phyloP scores from a whole-genome alignment of 2,797 vertebrate species.

The Mionectes olivaceus region DNA sequence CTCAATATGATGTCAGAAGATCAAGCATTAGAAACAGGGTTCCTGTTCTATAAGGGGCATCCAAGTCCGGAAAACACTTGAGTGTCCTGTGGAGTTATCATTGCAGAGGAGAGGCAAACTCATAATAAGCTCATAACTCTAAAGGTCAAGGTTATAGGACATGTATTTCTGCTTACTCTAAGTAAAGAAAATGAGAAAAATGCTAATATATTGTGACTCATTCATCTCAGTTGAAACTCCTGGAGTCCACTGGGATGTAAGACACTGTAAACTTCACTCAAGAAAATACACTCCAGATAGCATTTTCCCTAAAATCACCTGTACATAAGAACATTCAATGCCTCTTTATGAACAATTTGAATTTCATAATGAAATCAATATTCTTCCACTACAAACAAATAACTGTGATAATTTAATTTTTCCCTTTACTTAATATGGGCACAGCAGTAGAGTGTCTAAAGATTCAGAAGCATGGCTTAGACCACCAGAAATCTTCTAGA shows the following conservation, averaged over 20 bases:
- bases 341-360: neutral
- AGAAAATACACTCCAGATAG: neutral
- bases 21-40: neutral
- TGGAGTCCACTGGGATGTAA: neutral
- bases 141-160: neutral
- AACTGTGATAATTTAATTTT: neutral
- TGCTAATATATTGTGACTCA: neutral
- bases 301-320: neutral
- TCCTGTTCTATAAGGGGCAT: neutral
- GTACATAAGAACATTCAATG: neutral
- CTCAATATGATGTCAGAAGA: neutral
- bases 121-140: neutral
- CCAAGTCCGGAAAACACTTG: neutral
- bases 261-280: neutral
- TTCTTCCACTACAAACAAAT: neutral
- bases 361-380: neutral
- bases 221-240: neutral
- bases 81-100: neutral
- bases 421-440: neutral
- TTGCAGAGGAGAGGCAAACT: neutral
- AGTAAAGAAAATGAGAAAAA: neutral
- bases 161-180: neutral
- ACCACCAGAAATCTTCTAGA: neutral
- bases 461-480: neutral
- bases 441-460: neutral